Evolutionary conservation across 2,113 vertebrate genomes (phyloP), one percentile per base, ranked within the genome.

Genomic region (Galbula dea): DNA sequence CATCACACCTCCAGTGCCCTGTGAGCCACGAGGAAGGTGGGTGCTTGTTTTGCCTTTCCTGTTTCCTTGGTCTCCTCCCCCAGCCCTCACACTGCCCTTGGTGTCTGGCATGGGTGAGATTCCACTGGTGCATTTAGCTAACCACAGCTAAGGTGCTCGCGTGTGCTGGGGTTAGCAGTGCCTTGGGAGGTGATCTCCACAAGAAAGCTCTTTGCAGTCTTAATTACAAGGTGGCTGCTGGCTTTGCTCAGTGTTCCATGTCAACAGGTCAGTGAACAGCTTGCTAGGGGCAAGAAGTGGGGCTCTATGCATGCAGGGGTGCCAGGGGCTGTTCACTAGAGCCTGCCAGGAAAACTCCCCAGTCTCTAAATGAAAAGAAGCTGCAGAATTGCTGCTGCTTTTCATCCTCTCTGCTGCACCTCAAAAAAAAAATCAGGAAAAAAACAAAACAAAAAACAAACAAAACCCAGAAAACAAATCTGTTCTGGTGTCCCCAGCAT

Each of bases 221-320:
- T 18, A 16, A n/a, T 77, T 30, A 27, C 45, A 46, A 73, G 67
- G 15, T 11, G 12, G 54, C 27, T 37, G 30, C 69, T 48, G 51
- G 34, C 48, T 79, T 3, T 30, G 67, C 79, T 65, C 6, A 1
- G 7, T 0, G 5, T 15, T 58, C 5, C 6, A 2, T 1, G 1
- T 16, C 57, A 9, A 6, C 6, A 2, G 1, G 1, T 16, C 57
- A 9, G 23, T 15, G 37, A 3, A 5, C 48, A 16, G 32, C 3
- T 23, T 43, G 34, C 4, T 27, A 27, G 34, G 67, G 34, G 16
- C 24, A 20, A 54, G 51, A 51, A 49, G 7, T 2, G 45, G 27
- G 45, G 79, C 12, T 49, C 27, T 17, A 2, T 1, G 4, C 20
- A 8, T 30, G 62, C 30, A 7, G 48, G 41, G 43, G 4, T 37